Conservation (phyloP, 2,113 vertebrate genomes). For the Thermophis baileyi region DNA sequence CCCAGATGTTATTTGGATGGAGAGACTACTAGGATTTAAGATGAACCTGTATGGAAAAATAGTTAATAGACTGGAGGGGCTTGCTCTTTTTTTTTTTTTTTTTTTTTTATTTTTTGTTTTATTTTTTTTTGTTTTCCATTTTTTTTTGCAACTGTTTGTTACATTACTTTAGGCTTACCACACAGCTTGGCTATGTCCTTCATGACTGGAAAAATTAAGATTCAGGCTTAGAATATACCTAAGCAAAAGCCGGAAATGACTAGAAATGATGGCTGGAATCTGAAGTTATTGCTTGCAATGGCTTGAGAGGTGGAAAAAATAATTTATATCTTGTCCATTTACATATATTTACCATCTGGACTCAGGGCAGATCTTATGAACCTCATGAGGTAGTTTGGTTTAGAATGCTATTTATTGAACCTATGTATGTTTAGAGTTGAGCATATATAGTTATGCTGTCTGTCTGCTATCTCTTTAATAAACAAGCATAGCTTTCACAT, state of each 20-base stretch:
- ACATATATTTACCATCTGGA: not conserved
- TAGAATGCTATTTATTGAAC: not conserved
- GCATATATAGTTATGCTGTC: not conserved
- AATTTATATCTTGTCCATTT: not conserved
- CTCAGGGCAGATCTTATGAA: not conserved
- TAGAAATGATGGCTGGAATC: not conserved
- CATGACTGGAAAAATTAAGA: not conserved
- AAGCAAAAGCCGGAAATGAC: not conserved
- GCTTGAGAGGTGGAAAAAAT: not conserved
- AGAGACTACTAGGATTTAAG: not conserved
- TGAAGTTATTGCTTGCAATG: not conserved
- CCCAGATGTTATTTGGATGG: not conserved
- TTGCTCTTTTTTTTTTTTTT: not conserved
- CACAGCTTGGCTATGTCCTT: not conserved
- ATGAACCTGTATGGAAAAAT: not conserved
- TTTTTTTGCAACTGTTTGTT: not conserved
- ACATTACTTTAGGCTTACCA: not conserved
- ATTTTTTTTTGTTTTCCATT: not conserved
- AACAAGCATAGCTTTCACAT: conserved; percentile 3
- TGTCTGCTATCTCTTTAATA: conserved; percentile 5
- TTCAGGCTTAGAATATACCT: not conserved
- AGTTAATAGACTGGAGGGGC: not conserved
- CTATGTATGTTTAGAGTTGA: not conserved
- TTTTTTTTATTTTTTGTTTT: too few relatives aligned
- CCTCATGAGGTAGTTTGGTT: not conserved